These are phyloP conservation scores for Anguilla obscura DNA, from an alignment of 2,797 vertebrate species.

Conservation along the genomic window DNA sequence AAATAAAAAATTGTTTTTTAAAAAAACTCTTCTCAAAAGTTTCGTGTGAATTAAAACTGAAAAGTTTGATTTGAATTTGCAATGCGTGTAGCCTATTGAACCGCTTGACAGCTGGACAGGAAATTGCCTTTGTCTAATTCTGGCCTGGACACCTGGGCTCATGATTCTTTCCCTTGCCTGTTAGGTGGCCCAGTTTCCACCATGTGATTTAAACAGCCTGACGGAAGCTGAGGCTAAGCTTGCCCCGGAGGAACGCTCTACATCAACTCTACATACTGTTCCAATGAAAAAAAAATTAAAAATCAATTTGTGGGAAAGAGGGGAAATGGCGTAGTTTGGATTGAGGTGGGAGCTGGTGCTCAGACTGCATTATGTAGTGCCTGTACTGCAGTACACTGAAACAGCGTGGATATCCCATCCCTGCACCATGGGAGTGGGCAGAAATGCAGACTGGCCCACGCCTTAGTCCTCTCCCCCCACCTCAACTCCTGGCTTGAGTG, in stretches of 20 bases:
- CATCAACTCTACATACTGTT: constrained; percentile 15
- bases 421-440: neutral
- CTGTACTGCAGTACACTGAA: neutral
- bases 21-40: neutral
- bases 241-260: neutral
- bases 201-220: neutral
- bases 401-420: neutral
- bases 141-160: neutral
- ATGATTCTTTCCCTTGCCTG: neutral
- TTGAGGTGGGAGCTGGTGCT: neutral
- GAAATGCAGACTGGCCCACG: neutral
- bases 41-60: neutral
- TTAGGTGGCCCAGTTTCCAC: neutral
- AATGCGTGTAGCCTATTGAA: neutral
- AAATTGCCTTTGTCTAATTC: neutral
- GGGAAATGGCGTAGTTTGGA: neutral
- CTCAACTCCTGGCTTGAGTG: neutral
- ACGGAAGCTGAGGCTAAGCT: neutral
- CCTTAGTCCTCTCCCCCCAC: neutral
- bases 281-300: neutral
- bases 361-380: neutral
- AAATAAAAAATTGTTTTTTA: neutral
- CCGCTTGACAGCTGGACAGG: neutral
- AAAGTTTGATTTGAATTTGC: neutral
- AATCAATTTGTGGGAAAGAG: neutral